Evolutionary conservation across 2,888 invertebrate species (phyloP), one percentile per base, ranked within the genome.

Genomic region (Dorcus hopei): DNA sequence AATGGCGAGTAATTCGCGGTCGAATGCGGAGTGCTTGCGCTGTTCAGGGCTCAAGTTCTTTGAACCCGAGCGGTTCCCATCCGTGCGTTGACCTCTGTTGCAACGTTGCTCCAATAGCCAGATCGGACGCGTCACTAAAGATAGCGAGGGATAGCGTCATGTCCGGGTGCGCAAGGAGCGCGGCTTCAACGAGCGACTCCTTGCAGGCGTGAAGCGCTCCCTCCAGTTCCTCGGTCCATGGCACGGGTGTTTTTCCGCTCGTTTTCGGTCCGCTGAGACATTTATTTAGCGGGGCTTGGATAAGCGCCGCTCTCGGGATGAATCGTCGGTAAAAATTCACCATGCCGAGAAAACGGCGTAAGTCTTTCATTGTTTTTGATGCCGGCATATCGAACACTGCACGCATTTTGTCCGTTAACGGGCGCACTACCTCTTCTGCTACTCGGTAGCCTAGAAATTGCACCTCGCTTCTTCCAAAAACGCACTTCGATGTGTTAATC

Each of bases 281-380:
- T n/a, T n/a, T n/a, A n/a, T n/a, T n/a, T n/a, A n/a, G n/a, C n/a
- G n/a, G n/a, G n/a, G n/a, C n/a, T n/a, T n/a, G n/a, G n/a, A n/a
- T n/a, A n/a, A n/a, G n/a, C n/a, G n/a, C n/a, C n/a, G n/a, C n/a
- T n/a, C n/a, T n/a, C n/a, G n/a, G n/a, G n/a, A n/a, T n/a, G n/a
- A n/a, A n/a, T n/a, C n/a, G n/a, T n/a, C n/a, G n/a, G n/a, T n/a
- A n/a, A n/a, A n/a, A 11, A 33, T 48, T 48, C 48, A 61, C 60
- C 56, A 77, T 73, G 16, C 72, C 73, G 0, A 73, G 49, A 3
- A 70, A 71, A 3, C 68, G 58, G 0, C 68, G 38, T 1, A 67
- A 65, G 7, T 68, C 66, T 45, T 77, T 72, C 5, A 79, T 72
- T 42, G 11, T 16, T 42, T 42, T 42, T 42, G 14, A 4, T 4